Base-by-base conservation (phyloP, 2,797 vertebrate genomes). In the Poecilia gillii region DNA sequence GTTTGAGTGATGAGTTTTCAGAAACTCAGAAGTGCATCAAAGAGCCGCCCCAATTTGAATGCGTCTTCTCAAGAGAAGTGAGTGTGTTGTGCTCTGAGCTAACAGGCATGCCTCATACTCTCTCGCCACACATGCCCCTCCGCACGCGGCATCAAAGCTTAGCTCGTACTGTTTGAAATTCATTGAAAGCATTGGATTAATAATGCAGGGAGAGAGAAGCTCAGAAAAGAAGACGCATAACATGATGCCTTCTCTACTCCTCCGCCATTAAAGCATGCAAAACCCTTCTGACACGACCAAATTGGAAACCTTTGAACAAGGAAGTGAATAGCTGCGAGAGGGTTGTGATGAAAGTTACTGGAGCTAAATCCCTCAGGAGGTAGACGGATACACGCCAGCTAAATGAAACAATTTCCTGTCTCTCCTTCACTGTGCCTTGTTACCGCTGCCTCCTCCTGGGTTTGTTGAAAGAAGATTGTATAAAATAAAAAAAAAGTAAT, bases 121-220 rank as follows among this genome's bases (percentile, higher is more conserved):
- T 77, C 53, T 45, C 72, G 43, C 75, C 81, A 49, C 81, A 82
- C 76, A 4, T 74, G 83, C 77, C 74, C 78, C 88, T 80, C 55
- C 64, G 59, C 85, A 76, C 57, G 55, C 85, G 72, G 88, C 94
- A 94, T 95, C 94, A 95, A 95, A 95, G 91, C 78, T 41, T 82
- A 46, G 82, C 76, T 66, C 89, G 80, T 78, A 23, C 85, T 84
- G 85, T 93, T 95, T 94, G 92, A 94, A 94, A 95, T 95, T 93
- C 93, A 94, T 92, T 92, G 93, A 95, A 94, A 93, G 92, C 87
- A 64, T 80, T 82, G 87, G 86, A 91, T 95, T 91, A 96, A 95
- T 95, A 95, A 96, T 95, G 94, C 87, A 94, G 41, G 41, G 92
- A 78, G 79, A 87, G 88, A 89, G 84, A 85, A 74, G 85, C 90